A percentile compares a stretch with the other conserved stretches of the same genome.
Evolutionary conservation across 2,113 vertebrate genomes (phyloP).

Genomic region (Pycnonotus jocosus): DNA sequence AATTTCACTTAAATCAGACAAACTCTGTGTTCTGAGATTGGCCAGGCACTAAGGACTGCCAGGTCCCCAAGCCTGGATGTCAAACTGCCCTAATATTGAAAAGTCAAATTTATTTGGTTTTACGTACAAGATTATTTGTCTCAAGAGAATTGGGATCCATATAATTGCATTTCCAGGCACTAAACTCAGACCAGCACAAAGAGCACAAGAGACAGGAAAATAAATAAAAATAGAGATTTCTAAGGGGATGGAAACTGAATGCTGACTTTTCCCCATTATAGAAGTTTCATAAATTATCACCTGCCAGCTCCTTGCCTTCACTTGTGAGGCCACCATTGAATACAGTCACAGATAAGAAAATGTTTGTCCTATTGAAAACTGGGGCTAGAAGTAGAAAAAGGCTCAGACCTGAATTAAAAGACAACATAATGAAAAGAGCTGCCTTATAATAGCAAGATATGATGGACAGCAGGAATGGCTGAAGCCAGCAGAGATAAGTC

Average conservation of each 20-base stretch:
- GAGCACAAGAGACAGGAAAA: background rate
- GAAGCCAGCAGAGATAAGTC: background rate
- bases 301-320: background rate
- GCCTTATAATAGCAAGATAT: background rate
- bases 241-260: background rate
- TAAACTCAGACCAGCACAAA: background rate
- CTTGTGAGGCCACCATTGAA: background rate
- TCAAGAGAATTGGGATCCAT: background rate
- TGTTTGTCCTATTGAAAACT: background rate
- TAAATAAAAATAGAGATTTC: background rate
- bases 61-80: background rate
- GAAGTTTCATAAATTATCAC: background rate
- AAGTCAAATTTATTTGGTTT: background rate
- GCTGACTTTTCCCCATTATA: background rate
- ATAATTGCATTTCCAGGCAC: background rate
- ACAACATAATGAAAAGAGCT: background rate
- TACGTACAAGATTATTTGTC: accelerated
- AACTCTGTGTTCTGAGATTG: background rate
- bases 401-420: background rate
- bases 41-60: background rate
- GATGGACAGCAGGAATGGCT: background rate
- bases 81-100: background rate
- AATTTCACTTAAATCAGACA: background rate
- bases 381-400: background rate
- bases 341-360: background rate